phyloP scores from a whole-genome alignment of 2,113 vertebrate genomes.

The Psephotus haematonotus region DNA sequence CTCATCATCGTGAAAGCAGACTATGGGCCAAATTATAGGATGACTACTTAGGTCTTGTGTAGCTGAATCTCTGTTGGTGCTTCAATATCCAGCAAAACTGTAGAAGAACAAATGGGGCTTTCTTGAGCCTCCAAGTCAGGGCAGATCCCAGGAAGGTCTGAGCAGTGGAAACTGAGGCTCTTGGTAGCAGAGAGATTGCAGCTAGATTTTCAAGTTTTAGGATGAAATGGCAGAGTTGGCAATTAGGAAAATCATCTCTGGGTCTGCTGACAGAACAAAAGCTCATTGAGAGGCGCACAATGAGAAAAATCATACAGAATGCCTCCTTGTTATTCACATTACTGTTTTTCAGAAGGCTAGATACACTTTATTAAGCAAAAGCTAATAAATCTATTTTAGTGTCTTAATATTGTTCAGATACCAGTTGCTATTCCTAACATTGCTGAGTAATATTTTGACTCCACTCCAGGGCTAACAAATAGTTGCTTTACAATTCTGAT shows the following conservation, averaged over 20 bases:
- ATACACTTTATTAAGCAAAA: background rate
- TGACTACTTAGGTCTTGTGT: background rate
- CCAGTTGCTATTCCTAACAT: background rate
- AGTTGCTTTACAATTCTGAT: conserved; percentile 18
- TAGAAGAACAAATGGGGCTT: background rate
- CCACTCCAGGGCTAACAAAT: conserved; percentile 4
- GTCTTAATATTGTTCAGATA: background rate
- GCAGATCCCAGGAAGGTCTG: background rate
- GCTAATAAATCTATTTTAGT: background rate
- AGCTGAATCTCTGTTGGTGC: background rate
- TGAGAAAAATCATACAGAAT: background rate
- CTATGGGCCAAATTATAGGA: background rate
- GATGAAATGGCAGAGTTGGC: background rate
- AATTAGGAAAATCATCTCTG: background rate
- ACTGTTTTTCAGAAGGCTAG: background rate
- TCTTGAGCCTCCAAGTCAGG: background rate
- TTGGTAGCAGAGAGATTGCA: background rate
- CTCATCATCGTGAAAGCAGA: background rate
- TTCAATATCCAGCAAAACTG: background rate
- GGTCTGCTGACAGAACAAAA: background rate
- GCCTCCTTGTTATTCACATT: background rate
- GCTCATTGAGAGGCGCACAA: background rate
- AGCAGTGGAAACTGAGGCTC: background rate
- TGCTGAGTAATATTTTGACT: conserved; percentile 52
- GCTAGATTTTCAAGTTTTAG: background rate